Base-by-base conservation (phyloP, 2,113 vertebrate genomes). In the Ahaetulla prasina region DNA sequence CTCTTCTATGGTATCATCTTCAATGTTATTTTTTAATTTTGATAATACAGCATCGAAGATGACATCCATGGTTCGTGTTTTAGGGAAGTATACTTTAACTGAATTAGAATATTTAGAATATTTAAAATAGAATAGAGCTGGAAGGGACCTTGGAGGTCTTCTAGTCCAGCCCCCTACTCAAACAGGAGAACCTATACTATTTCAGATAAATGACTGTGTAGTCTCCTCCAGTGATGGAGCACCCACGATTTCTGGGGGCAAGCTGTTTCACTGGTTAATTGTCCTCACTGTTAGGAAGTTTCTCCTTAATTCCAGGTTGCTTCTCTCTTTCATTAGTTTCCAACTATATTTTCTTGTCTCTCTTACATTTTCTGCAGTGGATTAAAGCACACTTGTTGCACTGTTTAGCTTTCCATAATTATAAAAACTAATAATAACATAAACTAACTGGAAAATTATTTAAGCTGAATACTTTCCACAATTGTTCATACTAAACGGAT, bases 381-480 rank as follows among this genome's bases (percentile, higher is more conserved):
- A 80, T 80, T 80, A 39, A 80, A 80, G 68, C 39, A 49, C 18
- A 91, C 8, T 55, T 3, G 54, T 23, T 57, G 23, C 45, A 91
- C 52, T 4, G 4, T 53, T 47, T 12, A n/a, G 84, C 93, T 30
- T 47, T 35, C 90, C 50, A 88, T 39, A 53, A 92, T 39, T 47
- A 85, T 25, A 35, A 43, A 89, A 45, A 9, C 22, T 9, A 18
- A 86, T 9, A 18, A 86, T 30, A 54, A 86, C 35, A 57, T 60
- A 39, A 87, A 85, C 50, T 30, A 88, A 88, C 93, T 50, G 63
- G 91, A 93, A 93, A 92, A 55, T 89, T 92, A 95, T 94, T 93
- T 91, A 93, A 80, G 54, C 89, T 10, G 87, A 86, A 54, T 89
- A 89, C 87, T 91, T 87, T 90, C 92, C 91, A 89, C 74, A 90